phyloP scores from a whole-genome alignment of 2,113 vertebrate species.

The Leiothrix lutea region DNA sequence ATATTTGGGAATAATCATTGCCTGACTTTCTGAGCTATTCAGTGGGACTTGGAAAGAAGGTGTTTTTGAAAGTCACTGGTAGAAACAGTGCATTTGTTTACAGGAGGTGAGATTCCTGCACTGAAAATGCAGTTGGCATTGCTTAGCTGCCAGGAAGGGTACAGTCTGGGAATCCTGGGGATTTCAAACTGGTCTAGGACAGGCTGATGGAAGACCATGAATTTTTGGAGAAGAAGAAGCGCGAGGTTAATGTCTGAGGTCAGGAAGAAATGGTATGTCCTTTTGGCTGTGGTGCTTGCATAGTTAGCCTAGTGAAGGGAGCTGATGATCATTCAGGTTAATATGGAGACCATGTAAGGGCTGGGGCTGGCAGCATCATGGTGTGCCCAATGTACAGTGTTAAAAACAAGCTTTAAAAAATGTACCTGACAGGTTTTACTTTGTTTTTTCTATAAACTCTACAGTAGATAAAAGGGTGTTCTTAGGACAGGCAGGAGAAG shows the following conservation, averaged over 20 bases:
- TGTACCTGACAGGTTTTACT: background rate
- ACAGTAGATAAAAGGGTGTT: background rate
- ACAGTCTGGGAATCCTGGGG: background rate
- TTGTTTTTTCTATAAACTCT: background rate
- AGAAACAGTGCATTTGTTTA: background rate
- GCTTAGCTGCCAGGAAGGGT: background rate
- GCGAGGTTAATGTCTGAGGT: background rate
- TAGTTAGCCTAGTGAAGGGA: background rate
- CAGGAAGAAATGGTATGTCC: background rate
- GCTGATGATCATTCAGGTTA: background rate
- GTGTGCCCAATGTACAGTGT: background rate
- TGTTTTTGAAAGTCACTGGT: background rate
- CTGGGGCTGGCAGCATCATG: background rate
- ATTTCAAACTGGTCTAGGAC: background rate
- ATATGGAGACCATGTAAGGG: rapidly evolving
- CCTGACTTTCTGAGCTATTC: background rate
- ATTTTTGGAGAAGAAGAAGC: background rate
- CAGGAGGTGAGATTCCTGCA: background rate
- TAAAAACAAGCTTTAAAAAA: background rate
- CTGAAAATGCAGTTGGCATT: background rate
- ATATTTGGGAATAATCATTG: background rate
- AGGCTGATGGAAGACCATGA: background rate
- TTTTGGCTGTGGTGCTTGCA: rapidly evolving
- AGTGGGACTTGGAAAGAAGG: background rate
- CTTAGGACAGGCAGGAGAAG: background rate